Evolutionary conservation across 2,797 vertebrate species (phyloP).

Genomic region (Phalanger gymnotis): DNA sequence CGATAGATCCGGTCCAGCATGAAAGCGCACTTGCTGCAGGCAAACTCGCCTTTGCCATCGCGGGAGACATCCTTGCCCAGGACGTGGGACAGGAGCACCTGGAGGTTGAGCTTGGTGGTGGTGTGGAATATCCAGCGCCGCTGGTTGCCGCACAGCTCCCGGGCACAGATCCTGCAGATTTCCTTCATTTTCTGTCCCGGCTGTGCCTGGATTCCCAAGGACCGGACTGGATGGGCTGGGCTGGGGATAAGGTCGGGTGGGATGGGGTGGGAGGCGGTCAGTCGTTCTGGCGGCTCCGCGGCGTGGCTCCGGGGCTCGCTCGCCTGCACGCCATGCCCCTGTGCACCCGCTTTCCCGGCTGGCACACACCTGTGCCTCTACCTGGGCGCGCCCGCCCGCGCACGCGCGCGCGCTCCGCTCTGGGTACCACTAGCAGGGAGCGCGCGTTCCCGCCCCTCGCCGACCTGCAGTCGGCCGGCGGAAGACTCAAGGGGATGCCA

Average conservation of each 20-base stretch:
- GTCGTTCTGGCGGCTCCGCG: background rate
- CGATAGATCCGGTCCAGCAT: slow-evolving; percentile 98
- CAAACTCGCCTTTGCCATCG: slow-evolving; percentile 94
- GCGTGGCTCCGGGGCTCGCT: background rate
- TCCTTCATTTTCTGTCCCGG: slow-evolving; percentile 90
- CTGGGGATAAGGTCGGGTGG: background rate
- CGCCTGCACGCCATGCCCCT: background rate
- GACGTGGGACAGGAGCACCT: slow-evolving; percentile 95
- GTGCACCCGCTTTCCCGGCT: background rate
- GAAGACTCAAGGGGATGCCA: slow-evolving; percentile 49
- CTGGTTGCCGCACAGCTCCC: slow-evolving; percentile 96
- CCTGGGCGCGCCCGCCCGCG: background rate
- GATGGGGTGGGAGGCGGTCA: background rate
- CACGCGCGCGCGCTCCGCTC: background rate
- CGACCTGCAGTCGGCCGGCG: background rate
- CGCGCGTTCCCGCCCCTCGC: slow-evolving; percentile 57
- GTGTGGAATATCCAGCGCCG: slow-evolving; percentile 98
- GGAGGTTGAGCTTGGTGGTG: slow-evolving; percentile 93
- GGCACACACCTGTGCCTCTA: background rate
- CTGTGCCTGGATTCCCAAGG: background rate
- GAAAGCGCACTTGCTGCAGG: slow-evolving; percentile 97
- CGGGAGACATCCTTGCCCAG: slow-evolving; percentile 92
- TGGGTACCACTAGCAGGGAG: slow-evolving; percentile 60
- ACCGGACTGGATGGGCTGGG: background rate
- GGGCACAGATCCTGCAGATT: slow-evolving; percentile 92